Percentiles rank a stretch among this genome's conserved stretches.
phyloP scores from a whole-genome alignment of 2,113 vertebrate genomes.

The Ornithorhynchus anatinus region DNA sequence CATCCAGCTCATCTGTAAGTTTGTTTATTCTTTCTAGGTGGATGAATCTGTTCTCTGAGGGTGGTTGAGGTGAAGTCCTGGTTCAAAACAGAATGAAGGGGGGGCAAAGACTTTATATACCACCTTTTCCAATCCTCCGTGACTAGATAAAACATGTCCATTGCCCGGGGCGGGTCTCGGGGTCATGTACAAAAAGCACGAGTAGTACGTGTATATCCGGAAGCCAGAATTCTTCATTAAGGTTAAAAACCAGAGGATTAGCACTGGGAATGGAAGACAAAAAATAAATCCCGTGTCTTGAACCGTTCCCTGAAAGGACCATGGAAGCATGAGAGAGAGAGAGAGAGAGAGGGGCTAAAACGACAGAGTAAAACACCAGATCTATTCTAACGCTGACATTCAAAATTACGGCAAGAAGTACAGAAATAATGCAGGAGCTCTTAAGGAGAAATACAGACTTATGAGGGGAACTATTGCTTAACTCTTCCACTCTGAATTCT shows the following conservation, averaged over 20 bases:
- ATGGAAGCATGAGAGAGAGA: background rate
- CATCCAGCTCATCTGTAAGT: constrained; percentile 20
- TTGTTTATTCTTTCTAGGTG: background rate
- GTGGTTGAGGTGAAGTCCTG: background rate
- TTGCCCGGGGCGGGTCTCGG: background rate
- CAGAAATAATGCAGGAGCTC: background rate
- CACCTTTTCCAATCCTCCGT: background rate
- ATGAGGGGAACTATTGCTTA: background rate
- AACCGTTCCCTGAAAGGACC: background rate
- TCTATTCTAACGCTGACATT: background rate
- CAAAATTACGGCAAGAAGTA: background rate
- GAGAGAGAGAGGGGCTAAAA: background rate
- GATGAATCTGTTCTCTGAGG: constrained; percentile 20
- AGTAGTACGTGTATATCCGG: background rate
- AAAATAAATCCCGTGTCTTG: background rate
- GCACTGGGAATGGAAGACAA: background rate
- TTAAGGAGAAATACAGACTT: background rate
- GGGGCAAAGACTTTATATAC: background rate
- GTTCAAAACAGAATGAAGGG: background rate
- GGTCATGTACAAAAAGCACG: background rate
- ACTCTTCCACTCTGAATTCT: background rate
- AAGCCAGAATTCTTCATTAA: constrained; percentile 1
- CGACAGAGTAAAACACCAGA: background rate
- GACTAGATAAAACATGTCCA: background rate
- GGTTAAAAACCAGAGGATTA: background rate